Conservation (phyloP, 2,797 vertebrate species). For the Molossus molossus region DNA sequence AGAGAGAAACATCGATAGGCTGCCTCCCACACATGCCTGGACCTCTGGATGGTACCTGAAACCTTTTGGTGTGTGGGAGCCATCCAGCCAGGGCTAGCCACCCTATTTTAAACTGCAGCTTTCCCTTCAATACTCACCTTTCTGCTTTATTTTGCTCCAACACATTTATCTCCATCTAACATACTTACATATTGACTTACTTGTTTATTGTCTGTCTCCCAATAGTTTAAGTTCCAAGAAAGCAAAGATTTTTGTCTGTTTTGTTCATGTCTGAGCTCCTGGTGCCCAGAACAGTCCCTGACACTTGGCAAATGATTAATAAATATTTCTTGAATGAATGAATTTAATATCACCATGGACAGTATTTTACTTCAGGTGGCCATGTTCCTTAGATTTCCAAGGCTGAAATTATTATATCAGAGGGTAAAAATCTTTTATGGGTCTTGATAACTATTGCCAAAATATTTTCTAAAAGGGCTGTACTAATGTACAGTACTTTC, state of each 20-base stretch:
- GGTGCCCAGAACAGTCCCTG: neutral
- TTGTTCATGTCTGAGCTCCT: neutral
- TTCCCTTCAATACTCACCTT: neutral
- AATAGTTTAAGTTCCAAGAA: slow-evolving; percentile 39
- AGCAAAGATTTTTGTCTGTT: slow-evolving; percentile 46
- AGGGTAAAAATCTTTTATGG: neutral
- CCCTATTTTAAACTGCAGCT: slow-evolving; percentile 24
- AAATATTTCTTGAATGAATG: slow-evolving; percentile 62
- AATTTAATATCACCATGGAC: neutral
- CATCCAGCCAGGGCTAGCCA: neutral
- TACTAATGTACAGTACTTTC: neutral
- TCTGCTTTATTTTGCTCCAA: slow-evolving; percentile 46
- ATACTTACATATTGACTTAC: slow-evolving; percentile 2
- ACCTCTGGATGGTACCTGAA: neutral
- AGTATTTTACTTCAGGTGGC: slow-evolving; percentile 43
- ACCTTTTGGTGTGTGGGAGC: neutral
- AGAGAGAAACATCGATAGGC: neutral
- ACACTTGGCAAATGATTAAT: slow-evolving; percentile 22
- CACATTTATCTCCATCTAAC: slow-evolving; percentile 17
- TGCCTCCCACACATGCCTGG: neutral
- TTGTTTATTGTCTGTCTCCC: slow-evolving; percentile 46
- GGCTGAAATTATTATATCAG: slow-evolving; percentile 7
- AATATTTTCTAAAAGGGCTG: slow-evolving; percentile 48
- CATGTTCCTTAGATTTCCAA: slow-evolving; percentile 41
- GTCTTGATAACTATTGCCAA: slow-evolving; percentile 47